Evolutionary conservation across 64 coral and sea anemone genomes (phyloP), one percentile per base, ranked within the genome.

Genomic region (Actinia equina): DNA sequence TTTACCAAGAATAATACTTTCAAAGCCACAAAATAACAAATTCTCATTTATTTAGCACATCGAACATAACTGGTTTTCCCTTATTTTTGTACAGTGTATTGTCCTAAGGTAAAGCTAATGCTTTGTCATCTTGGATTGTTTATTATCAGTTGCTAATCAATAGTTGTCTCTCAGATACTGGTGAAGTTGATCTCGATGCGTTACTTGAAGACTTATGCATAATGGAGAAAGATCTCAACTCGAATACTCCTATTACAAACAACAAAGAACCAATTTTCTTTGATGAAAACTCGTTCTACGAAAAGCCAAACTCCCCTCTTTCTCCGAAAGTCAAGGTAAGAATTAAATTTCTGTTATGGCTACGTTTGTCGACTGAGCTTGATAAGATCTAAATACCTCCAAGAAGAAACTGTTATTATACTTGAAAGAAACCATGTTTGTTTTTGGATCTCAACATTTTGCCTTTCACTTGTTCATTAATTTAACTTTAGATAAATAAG

Each of bases 141-240:
- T 59, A 86, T 84, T 46, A 45, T 86, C 89, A 89, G 70, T 62
- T 84, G 77, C 17, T 87, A 43, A 71, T 9, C 8, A 11, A 26
- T 26, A 26, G 37, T 74, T 37, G 11, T 74, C 79, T 43, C 19
- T 64, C 89, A 95, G 97, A 90, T 49, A 95, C 87, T 83, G 97
- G 95, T 61, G 95, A 99, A 86, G 93, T 99, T 6, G 97, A 99
- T 74, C 84, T 99, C 59, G 97, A 99, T 92, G 97, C 97, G 25
- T 79, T 99, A 43, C 85, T 99, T 44, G 97, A 99, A 80, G 97
- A 99, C 86, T 83, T 99, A 12, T 99, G 97, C 59, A 19, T 90
- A 83, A 99, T 99, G 97, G 97, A 99, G 84, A 99, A 93, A 84
- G 97, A 99, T 52, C 89, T 99, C 79, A 93, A 93, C 49, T 82